Evolutionary conservation across 35 echinoderm and acorn worm genomes (phyloP), one percentile per base, ranked within the genome.

Genomic region (Hemicentrotus pulcherrimus): DNA sequence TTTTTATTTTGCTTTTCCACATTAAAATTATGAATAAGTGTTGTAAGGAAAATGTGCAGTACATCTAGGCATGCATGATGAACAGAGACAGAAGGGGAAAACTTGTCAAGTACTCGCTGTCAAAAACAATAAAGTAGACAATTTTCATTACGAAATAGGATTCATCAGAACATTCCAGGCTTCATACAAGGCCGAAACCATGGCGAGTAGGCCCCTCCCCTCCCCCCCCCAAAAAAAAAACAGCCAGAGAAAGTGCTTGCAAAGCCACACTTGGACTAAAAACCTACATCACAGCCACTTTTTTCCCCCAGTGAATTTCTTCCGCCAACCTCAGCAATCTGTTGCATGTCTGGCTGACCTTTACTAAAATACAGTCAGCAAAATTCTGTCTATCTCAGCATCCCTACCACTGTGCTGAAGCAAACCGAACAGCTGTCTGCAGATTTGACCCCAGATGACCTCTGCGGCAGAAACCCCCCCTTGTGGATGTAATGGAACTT

Each of bases 401-500:
- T 70, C 61, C 16, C 61, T 70, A 28, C 28, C 18, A n/a, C 65
- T 28, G 19, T 78, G 52, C 35, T 59, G 52, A 14, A 28, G 22
- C 19, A 78, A 28, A 7, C 65, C 28, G 19, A 78, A 78, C 65
- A 78, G 65, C 65, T 78, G 65, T 78, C 65, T 78, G 65, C 16
- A n/a, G 28, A 78, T 78, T 78, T 78, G 65, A 78, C 65, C 65
- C 65, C 24, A 28, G 65, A 4, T 78, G 65, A 78, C 65, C 65
- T 28, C 22, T 78, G 65, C 19, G 65, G 18, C 22, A 28, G 65
- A 78, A 78, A 78, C 22, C 19, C 65, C 60, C 65, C 65, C 65
- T 18, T 78, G 65, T 78, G 65, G 22, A 78, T 78, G 65, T 78
- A 78, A 78, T 78, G 65, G 65, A 78, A 78, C 65, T 78, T 78